Conservation (phyloP, 2,888 invertebrate genomes). For the Chydorus sphaericus region DNA sequence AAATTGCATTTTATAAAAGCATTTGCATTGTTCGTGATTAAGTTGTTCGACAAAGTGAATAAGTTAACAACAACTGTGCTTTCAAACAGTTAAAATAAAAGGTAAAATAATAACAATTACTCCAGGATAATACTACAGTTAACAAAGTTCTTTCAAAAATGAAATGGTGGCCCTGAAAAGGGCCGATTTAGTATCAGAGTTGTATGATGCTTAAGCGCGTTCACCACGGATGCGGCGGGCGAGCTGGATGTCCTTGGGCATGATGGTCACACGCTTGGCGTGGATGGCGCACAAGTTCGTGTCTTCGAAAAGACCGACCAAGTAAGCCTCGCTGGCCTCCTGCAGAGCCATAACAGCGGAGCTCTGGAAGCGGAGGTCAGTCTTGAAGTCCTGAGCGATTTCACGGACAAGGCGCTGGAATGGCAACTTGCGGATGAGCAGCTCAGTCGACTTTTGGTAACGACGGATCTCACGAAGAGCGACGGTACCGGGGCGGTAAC, state of each 20-base stretch:
- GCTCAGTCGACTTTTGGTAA: conserved; percentile 36
- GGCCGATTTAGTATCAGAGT: no score
- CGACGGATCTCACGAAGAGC: conserved; percentile 37
- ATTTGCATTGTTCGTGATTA: no score
- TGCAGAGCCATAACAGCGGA: conserved; percentile 25
- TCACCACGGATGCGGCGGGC: no score
- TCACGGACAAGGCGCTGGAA: conserved; percentile 34
- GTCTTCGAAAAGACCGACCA: conserved; percentile 92
- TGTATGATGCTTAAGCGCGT: no score
- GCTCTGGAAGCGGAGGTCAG: conserved; percentile 14
- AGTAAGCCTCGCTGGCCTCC: conserved; percentile 80
- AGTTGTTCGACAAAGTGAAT: no score
- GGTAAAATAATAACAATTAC: no score
- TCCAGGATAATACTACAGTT: no score
- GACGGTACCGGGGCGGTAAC: conserved; percentile 36
- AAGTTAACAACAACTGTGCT: no score
- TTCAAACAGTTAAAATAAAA: no score
- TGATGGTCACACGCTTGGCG: conserved; percentile 91
- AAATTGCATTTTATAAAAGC: no score
- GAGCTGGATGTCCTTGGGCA: conserved; percentile 94
- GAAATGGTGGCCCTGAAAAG: no score
- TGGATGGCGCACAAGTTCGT: conserved; percentile 96
- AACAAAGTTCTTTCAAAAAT: no score
- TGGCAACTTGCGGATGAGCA: conserved; percentile 35
- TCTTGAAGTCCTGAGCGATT: conserved; percentile 29